Base-by-base conservation (phyloP, 30 jellyfish, hydroid and myxozoan genomes). In the Turritopsis dohrnii region DNA sequence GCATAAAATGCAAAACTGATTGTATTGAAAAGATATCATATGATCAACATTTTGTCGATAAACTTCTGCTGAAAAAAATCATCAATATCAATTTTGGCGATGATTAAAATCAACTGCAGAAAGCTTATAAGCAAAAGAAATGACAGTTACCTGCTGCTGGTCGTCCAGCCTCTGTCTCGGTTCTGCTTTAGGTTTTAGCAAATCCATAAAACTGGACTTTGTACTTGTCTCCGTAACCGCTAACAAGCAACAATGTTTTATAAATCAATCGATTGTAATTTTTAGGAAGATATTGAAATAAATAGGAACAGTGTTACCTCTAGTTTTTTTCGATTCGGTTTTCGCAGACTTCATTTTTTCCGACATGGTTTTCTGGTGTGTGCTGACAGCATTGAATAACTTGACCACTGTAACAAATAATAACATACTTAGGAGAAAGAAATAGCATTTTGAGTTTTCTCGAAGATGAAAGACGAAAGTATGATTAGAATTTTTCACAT, bases 361-460 rank as follows among this genome's bases (percentile, higher is more conserved):
- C 0, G 96, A 89, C 83, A 80, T 82, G 23, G 82, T 89, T 83
- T 94, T 89, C 72, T 94, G 99, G 76, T 94, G 99, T 22, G 86
- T 86, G 72, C 90, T 80, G n/a, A 94, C 99, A 71, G 99, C 99
- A 69, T 94, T 94, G 86, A 94, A 94, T 53, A 94, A 81, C 85
- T 89, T 89, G 52, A 94, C 99, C 74, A 94, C 99, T 93, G 71
- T 17, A 23, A 54, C 53, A 75, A 8, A 81, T 54, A 52, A 65
- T 23, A 21, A 8, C 1, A 25, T n/a, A 0, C n/a, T n/a, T n/a
- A 27, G 8, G 65, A n/a, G 16, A 76, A 65, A 80, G 82, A 52
- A 30, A 71, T 22, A n/a, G n/a, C 31, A 1, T 69, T 22, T 1
- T 69, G 77, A 69, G 9, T 3, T 41, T 3, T 41, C 9, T 41